Evolutionary conservation across 2,797 vertebrate genomes (phyloP).

Genomic region (Pipistrellus nathusii): DNA sequence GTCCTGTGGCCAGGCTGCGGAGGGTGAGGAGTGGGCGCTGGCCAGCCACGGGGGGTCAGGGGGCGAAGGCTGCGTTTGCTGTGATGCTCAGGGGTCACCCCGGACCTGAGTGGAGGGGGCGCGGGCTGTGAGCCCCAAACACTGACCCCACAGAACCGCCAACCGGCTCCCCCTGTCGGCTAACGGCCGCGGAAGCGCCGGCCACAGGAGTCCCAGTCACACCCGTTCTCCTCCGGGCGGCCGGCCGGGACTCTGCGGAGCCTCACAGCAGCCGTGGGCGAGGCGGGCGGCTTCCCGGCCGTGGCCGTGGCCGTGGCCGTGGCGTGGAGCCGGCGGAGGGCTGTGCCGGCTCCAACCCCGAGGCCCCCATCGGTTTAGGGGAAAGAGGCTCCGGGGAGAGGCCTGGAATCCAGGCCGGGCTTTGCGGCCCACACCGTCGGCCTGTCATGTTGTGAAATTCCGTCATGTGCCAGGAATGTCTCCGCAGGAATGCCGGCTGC

Average conservation of each 20-base stretch:
- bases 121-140: constrained; percentile 80
- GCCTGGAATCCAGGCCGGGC: not conserved
- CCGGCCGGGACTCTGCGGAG: constrained; percentile 72
- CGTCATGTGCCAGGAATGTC: constrained; percentile 74
- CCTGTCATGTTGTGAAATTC: constrained; percentile 54
- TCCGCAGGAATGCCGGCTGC: constrained; percentile 26
- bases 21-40: not conserved
- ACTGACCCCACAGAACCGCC: constrained; percentile 86
- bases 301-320: too few relatives aligned
- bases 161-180: constrained; percentile 88
- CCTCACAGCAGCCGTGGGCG: constrained; percentile 77
- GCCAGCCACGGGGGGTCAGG: not conserved
- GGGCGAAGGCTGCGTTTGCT: constrained; percentile 7
- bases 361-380: not conserved
- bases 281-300: constrained; percentile 67
- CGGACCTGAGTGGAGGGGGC: constrained; percentile 60
- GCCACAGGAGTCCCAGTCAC: too few relatives aligned
- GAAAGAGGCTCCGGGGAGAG: constrained; percentile 44
- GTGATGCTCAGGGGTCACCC: constrained; percentile 60
- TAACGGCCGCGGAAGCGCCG: constrained; percentile 88
- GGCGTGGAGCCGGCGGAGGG: too few relatives aligned
- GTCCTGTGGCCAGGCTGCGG: not conserved
- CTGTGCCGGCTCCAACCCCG: not conserved
- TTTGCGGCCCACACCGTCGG: constrained; percentile 60
- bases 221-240: constrained; percentile 82